Evolutionary conservation across 2,888 invertebrate species (phyloP), one percentile per base, ranked within the genome.

Genomic region (Cheiracanthium punctorium): DNA sequence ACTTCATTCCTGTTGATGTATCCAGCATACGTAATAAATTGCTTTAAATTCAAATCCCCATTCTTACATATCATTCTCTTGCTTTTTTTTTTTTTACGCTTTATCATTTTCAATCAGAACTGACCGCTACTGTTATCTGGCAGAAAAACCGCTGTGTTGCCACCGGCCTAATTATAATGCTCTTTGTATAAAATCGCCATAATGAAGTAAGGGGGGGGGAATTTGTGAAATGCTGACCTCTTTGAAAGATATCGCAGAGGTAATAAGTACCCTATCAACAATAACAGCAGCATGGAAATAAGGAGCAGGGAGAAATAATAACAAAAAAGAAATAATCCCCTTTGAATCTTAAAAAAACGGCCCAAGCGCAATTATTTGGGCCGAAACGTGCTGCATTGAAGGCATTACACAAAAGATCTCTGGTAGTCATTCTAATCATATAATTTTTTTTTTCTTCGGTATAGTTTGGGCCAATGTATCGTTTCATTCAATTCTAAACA

Each of bases 311-410:
- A n/a, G n/a, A n/a, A n/a, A n/a, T n/a, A n/a, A n/a, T n/a, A n/a
- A n/a, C n/a, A n/a, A 67, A 8, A 29, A n/a, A 43, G 30, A 7
- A 28, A 41, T 10, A 41, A 12, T 24, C 29, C n/a, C 41, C 28
- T 58, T 33, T 20, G 52, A 71, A 30, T 58, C 72, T 72, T 80
- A 28, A 14, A 65, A 65, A 48, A 72, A 43, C 67, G 65, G 41
- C 28, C 41, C n/a, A n/a, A 29, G 33, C 20, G 30, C 43, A 80
- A 80, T 80, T 80, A 80, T 72, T 33, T 80, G 43, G 80, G 80
- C 43, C 72, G 58, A 72, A 80, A 72, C 72, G 80, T 80, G 80
- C 72, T 24, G 43, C 32, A n/a, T 28, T 24, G 58, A n/a, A 12
- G 12, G 24, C n/a, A n/a, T n/a, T n/a, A n/a, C n/a, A n/a, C n/a